Evolutionary conservation across 2,888 invertebrate species (phyloP).

Genomic region (Oeneis ivallda): DNA sequence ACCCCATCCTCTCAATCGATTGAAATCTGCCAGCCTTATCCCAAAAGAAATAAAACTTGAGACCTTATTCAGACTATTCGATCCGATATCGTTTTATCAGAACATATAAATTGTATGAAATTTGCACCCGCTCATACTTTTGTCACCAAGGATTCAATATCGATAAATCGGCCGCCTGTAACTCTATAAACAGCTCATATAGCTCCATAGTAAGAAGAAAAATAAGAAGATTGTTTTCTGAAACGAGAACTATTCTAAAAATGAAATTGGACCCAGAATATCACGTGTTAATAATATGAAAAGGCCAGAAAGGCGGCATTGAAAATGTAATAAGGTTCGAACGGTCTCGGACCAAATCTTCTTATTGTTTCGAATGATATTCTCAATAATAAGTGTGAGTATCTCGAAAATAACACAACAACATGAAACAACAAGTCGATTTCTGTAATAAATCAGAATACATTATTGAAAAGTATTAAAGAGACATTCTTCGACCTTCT

Average conservation of each 20-base stretch:
- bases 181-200: neutral
- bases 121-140: neutral
- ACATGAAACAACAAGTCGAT: neutral
- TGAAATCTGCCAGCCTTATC: slow-evolving; percentile 55
- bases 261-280: slow-evolving; percentile 6
- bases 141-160: neutral
- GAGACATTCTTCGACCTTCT: too few relatives aligned
- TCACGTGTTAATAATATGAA: slow-evolving; percentile 11
- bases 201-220: neutral
- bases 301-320: neutral
- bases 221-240: neutral
- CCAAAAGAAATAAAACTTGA: slow-evolving; percentile 44
- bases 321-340: slow-evolving; percentile 8
- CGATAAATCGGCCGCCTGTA: neutral
- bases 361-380: slow-evolving; percentile 5
- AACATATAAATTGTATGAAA: neutral
- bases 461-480: too few relatives aligned
- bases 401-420: neutral
- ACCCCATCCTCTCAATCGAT: slow-evolving; percentile 56
- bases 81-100: slow-evolving; percentile 7
- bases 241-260: neutral
- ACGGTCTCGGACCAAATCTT: slow-evolving; percentile 8
- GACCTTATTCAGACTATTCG: neutral
- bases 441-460: neutral
- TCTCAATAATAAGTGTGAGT: neutral